These are phyloP conservation scores for Phalacrocorax brasilianus DNA, from an alignment of 2,113 vertebrate genomes.

Conservation along the genomic window DNA sequence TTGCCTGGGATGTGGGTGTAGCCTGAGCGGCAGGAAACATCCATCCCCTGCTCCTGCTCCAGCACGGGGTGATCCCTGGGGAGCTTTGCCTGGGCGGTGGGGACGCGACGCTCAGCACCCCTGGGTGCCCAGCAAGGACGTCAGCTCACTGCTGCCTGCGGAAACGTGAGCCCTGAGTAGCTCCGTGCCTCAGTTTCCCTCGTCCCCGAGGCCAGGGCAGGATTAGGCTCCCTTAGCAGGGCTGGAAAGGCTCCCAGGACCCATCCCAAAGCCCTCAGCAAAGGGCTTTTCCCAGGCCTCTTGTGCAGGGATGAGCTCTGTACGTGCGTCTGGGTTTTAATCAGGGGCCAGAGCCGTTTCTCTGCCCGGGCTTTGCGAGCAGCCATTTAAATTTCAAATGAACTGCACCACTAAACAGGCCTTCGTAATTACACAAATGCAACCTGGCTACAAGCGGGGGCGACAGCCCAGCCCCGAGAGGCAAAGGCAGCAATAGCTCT, in stretches of 20 bases:
- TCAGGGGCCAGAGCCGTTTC: background rate
- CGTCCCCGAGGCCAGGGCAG: background rate
- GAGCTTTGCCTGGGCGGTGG: background rate
- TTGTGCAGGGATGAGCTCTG: rapidly evolving
- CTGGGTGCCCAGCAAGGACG: rapidly evolving
- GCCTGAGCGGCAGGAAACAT: background rate
- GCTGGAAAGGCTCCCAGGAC: background rate
- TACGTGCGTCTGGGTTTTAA: background rate
- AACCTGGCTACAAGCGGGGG: background rate
- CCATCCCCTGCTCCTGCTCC: background rate
- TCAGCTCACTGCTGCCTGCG: background rate
- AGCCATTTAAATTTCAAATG: background rate
- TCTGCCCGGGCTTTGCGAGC: background rate
- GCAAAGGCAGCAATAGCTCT: background rate
- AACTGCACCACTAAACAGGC: background rate
- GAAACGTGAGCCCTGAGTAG: rapidly evolving
- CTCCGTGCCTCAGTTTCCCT: background rate
- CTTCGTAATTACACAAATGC: background rate
- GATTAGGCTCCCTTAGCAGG: background rate
- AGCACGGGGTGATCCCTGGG: background rate
- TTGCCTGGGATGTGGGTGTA: background rate
- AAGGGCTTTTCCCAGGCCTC: background rate
- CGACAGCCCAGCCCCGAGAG: rapidly evolving
- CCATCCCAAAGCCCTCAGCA: background rate
- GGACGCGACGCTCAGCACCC: rapidly evolving